Percentiles rank a stretch among this genome's conserved stretches.
Evolutionary conservation across 2,797 vertebrate species (phyloP).

Genomic region (Vultur gryphus): DNA sequence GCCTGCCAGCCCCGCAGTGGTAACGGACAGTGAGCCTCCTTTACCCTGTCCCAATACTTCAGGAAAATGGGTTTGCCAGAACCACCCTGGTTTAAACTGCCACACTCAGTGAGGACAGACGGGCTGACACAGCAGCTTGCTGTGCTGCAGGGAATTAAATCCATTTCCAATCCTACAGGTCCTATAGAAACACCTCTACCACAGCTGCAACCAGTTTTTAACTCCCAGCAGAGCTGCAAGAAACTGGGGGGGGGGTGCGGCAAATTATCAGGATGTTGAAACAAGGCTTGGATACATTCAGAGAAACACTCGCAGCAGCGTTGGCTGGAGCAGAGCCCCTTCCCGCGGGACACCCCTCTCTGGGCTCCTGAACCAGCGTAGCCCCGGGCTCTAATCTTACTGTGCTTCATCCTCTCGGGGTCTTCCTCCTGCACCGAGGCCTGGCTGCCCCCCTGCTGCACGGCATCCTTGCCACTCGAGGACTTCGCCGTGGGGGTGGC

Average conservation of each 20-base stretch:
- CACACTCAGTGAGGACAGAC: background rate
- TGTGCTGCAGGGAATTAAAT: background rate
- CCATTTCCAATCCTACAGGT: background rate
- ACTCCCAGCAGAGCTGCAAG: background rate
- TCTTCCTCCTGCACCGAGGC: conserved; percentile 84
- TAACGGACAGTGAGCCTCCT: background rate
- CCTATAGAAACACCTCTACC: background rate
- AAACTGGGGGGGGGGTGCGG: background rate
- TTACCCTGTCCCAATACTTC: background rate
- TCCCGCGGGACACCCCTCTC: rapidly evolving
- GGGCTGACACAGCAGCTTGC: rapidly evolving
- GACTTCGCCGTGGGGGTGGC: conserved; percentile 62
- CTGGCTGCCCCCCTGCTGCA: conserved; percentile 71
- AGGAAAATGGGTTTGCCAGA: background rate
- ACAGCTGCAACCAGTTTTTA: background rate
- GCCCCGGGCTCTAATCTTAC: conserved; percentile 81
- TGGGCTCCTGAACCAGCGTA: background rate
- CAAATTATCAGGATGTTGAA: background rate
- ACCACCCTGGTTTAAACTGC: background rate
- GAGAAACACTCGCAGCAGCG: background rate
- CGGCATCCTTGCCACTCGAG: conserved; percentile 74
- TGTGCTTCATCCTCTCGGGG: conserved; percentile 93
- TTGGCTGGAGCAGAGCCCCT: background rate
- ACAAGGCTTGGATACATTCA: background rate
- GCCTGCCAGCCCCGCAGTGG: background rate